Evolutionary conservation across 1,140 invertebrate species (phyloP).

Genomic region (Camponotus vicinus): DNA sequence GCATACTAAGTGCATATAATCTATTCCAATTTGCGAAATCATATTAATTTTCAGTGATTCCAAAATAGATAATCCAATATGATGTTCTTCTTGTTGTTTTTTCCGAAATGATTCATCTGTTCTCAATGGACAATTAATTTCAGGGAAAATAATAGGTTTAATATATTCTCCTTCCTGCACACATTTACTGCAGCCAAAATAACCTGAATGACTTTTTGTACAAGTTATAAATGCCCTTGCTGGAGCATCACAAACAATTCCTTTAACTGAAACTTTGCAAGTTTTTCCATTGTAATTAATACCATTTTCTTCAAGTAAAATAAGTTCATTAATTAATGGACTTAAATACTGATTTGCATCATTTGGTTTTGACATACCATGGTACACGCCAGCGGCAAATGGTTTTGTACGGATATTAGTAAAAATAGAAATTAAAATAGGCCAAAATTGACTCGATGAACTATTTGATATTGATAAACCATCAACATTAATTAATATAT

Average conservation of each 20-base stretch:
- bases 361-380: constrained; percentile 10
- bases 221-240: background rate
- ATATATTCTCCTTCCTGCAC: constrained; percentile 13
- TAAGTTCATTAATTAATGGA: background rate
- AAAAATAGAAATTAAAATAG: constrained; percentile 3
- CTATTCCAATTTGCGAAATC: constrained; percentile 7
- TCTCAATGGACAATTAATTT: background rate
- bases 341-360: background rate
- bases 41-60: background rate
- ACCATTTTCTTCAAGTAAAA: background rate
- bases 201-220: constrained; percentile 17
- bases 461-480: background rate
- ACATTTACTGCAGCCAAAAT: constrained; percentile 28
- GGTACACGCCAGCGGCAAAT: background rate
- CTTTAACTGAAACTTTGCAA: background rate
- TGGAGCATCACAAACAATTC: constrained; percentile 10
- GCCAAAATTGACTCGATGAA: constrained; percentile 3
- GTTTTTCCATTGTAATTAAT: background rate
- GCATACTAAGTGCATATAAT: constrained; percentile 16
- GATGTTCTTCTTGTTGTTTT: background rate
- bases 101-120: constrained; percentile 3
- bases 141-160: background rate
- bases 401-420: background rate
- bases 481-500: constrained; percentile 10
- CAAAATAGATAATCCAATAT: background rate